Percentiles rank a stretch among this genome's conserved stretches.
phyloP scores from a whole-genome alignment of 2,888 invertebrate genomes.

The Synergus gifuensis region DNA sequence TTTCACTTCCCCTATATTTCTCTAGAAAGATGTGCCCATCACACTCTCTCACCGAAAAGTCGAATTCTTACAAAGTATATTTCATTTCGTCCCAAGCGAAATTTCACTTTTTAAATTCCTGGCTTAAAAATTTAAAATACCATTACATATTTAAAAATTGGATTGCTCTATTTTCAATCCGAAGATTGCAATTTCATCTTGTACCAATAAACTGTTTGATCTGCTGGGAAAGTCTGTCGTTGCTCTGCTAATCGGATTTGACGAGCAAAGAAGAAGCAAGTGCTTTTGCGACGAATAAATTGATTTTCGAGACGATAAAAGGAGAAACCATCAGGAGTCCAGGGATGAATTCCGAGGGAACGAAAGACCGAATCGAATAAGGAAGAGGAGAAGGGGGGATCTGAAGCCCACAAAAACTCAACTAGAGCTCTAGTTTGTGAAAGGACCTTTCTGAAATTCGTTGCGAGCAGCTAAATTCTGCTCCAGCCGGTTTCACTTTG shows the following conservation, averaged over 20 bases:
- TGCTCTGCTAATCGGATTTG: constrained; percentile 37
- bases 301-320: constrained; percentile 34
- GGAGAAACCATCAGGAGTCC: constrained; percentile 29
- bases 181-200: neutral
- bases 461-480: constrained; percentile 53
- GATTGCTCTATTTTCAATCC: neutral
- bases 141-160: too few relatives aligned
- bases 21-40: neutral
- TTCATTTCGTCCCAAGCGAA: too few relatives aligned
- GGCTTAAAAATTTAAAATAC: too few relatives aligned
- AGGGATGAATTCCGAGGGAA: constrained; percentile 27
- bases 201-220: constrained; percentile 5
- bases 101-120: too few relatives aligned
- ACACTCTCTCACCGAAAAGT: neutral
- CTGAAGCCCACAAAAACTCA: constrained; percentile 54
- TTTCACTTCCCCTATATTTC: neutral
- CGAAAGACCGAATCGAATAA: constrained; percentile 33
- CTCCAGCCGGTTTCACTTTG: constrained; percentile 54
- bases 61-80: neutral
- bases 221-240: neutral
- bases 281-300: constrained; percentile 33
- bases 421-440: constrained; percentile 62
- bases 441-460: constrained; percentile 62
- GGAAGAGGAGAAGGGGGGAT: neutral
- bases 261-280: constrained; percentile 32